Evolutionary conservation across 2,888 invertebrate species (phyloP).

Genomic region (Desoria tigrina): DNA sequence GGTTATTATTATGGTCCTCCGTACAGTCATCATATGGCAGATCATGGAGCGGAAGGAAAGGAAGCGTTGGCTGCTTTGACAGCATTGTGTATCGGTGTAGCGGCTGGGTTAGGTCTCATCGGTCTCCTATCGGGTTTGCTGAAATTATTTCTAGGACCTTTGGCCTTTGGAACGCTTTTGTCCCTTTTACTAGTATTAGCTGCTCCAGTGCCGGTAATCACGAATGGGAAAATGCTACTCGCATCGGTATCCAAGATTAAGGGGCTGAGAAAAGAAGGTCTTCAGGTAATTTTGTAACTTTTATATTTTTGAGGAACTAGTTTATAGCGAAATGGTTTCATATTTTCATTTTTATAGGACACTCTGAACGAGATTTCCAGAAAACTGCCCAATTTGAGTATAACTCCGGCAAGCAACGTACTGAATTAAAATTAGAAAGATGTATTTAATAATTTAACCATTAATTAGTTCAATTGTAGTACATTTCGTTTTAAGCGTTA

Average conservation of each 20-base stretch:
- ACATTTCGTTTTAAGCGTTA: too few relatives aligned
- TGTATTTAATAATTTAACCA: too few relatives aligned
- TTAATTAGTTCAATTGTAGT: too few relatives aligned
- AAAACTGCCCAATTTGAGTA: neutral
- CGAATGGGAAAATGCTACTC: conserved; percentile 7
- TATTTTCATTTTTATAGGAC: neutral
- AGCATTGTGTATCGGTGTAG: conserved; percentile 8
- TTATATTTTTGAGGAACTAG: too few relatives aligned
- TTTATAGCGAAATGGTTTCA: too few relatives aligned
- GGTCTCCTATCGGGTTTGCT: conserved; percentile 1
- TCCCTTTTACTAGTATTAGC: conserved; percentile 9
- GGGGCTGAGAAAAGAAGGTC: too few relatives aligned
- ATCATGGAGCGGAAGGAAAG: neutral
- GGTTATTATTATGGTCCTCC: too few relatives aligned
- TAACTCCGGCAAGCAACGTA: neutral
- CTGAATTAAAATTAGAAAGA: too few relatives aligned
- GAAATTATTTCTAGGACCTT: conserved; percentile 1
- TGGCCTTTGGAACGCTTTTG: neutral
- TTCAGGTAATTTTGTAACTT: neutral
- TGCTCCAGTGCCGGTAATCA: conserved; percentile 6
- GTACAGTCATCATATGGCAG: too few relatives aligned
- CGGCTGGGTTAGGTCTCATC: conserved; percentile 9
- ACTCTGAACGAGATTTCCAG: neutral
- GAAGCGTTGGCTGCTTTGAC: conserved; percentile 5
- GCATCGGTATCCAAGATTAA: neutral